Base-by-base conservation (phyloP, 64 coral and sea anemone genomes). In the Porites lutea region DNA sequence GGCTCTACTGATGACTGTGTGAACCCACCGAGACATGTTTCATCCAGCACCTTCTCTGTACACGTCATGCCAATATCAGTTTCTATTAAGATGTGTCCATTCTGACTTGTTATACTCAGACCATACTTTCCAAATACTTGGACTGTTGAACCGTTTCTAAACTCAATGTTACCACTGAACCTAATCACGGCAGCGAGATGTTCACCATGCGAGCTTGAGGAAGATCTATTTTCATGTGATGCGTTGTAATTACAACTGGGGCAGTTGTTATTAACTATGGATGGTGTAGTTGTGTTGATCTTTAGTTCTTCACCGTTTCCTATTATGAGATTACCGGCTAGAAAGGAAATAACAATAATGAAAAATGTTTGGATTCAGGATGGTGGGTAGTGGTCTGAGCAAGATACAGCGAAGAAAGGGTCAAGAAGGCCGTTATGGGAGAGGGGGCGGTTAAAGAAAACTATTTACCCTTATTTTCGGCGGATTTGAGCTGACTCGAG, bases 281-380 rank as follows among this genome's bases (percentile, higher is more conserved):
- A 82, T 10, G 79, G 79, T 65, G 21, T 37, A 82, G 79, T 82
- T 7, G 79, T 82, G 60, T 82, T 82, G 59, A 82, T 65, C 59
- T 65, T 13, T n/a, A 82, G 79, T 4, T 65, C 43, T 64, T 82
- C 79, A 65, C 43, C 14, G 5, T 7, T 82, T 6, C 19, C 21
- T 5, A 82, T 3, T 64, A 48, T 82, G 1, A 82, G 44, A 65
- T 1, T 3, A 8, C 79, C 79, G 15, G 0, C 79, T 82, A 8
- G 14, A 46, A 46, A 82, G 9, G 48, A 49, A 82, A 37, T 37
- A 37, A 37, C 27, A 37, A 37, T 37, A 37, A 37, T 37, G 27
- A 37, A 37, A 37, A 37, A 37, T 37, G 27, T 37, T 37, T 37
- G 27, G 27, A 37, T 37, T 37, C 27, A 37, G 27, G 27, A 1